phyloP scores from a whole-genome alignment of 1,140 invertebrate genomes.

The Mamestra configurata region DNA sequence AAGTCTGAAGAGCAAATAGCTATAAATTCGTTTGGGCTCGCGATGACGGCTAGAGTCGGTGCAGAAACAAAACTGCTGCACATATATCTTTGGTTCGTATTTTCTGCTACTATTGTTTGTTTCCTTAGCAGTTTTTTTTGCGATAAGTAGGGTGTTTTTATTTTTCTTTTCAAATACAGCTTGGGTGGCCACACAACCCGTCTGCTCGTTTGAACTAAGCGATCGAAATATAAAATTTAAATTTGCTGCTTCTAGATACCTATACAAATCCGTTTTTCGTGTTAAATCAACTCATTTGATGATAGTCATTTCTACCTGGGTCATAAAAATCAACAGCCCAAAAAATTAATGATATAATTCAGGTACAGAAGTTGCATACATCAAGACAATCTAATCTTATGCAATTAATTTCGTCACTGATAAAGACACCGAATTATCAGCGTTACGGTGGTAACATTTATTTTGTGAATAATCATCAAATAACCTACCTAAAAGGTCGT shows the following conservation, averaged over 20 bases:
- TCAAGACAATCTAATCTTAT: constrained; percentile 26
- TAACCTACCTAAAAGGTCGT: neutral
- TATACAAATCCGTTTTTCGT: too few species aligned
- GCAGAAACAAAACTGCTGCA: constrained; percentile 79
- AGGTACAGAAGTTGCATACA: neutral
- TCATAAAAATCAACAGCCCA: neutral
- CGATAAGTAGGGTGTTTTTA: constrained; percentile 7
- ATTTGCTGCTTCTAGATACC: too few species aligned
- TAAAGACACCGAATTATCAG: constrained; percentile 6
- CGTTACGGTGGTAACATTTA: constrained; percentile 2
- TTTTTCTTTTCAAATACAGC: too few species aligned
- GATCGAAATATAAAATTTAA: too few species aligned
- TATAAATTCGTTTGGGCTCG: constrained; percentile 76
- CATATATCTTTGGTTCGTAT: constrained; percentile 78
- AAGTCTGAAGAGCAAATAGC: constrained; percentile 78
- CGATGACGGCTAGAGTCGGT: constrained; percentile 79
- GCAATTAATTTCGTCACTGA: constrained; percentile 23
- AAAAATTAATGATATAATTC: constrained; percentile 4
- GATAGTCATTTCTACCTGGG: neutral
- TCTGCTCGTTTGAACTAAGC: too few species aligned
- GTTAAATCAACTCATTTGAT: too few species aligned
- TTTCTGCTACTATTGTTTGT: constrained; percentile 69
- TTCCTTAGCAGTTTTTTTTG: constrained; percentile 55
- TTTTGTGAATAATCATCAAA: neutral
- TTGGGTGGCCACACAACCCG: too few species aligned